These are phyloP conservation scores for Psittacula cyanocephala DNA, from an alignment of 2,113 vertebrate genomes.

Conservation along the genomic window DNA sequence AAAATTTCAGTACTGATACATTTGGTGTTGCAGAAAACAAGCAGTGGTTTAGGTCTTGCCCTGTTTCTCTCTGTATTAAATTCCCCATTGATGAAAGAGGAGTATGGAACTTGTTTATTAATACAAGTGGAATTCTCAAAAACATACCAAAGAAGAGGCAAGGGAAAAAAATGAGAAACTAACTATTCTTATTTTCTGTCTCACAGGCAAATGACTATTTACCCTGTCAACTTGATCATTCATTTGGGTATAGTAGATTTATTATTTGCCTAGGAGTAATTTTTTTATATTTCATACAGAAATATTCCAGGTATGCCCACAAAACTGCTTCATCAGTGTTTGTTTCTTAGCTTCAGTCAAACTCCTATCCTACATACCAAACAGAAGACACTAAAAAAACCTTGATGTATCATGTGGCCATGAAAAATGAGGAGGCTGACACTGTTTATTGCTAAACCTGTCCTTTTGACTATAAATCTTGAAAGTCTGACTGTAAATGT, in stretches of 20 bases:
- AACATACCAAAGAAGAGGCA: not conserved
- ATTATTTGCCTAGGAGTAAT: not conserved
- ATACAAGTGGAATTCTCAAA: not conserved
- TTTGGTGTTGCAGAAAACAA: not conserved
- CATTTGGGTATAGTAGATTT: not conserved
- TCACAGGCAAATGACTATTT: not conserved
- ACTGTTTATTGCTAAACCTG: not conserved
- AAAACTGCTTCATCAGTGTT: not conserved
- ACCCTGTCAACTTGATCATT: not conserved
- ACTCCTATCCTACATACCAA: not conserved
- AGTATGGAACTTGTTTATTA: not conserved
- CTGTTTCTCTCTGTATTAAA: not conserved
- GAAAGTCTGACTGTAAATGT: not conserved
- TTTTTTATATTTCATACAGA: not conserved
- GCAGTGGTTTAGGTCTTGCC: not conserved
- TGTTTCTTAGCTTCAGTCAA: not conserved
- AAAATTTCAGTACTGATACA: not conserved
- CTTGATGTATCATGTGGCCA: not conserved
- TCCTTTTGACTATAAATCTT: not conserved
- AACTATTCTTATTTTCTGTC: not conserved
- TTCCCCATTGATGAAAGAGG: not conserved
- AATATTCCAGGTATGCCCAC: not conserved
- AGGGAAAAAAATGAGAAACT: not conserved
- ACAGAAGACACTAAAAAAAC: not conserved
- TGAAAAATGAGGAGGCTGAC: constrained; percentile 4